A percentile compares a stretch with the other conserved stretches of the same genome.
Evolutionary conservation across 2,888 invertebrate genomes (phyloP).

Genomic region (Nesidiocoris tenuis): DNA sequence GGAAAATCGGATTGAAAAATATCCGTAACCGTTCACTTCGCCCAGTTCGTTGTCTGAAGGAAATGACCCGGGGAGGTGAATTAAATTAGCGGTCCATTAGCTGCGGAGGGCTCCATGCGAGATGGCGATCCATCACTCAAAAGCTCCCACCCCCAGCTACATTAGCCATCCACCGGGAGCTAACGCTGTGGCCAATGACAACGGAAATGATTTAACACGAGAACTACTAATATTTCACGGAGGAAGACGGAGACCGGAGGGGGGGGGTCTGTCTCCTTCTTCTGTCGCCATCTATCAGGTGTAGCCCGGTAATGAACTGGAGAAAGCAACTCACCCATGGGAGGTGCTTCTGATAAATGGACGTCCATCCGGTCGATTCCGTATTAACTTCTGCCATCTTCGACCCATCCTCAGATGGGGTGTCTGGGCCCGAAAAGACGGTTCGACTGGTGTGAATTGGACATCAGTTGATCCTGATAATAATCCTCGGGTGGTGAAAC

Average conservation of each 20-base stretch:
- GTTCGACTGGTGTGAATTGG: too few relatives aligned
- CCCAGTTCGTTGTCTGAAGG: neutral
- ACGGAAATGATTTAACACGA: constrained; percentile 21
- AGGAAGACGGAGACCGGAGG: too few relatives aligned
- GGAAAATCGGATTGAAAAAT: too few relatives aligned
- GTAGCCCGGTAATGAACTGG: constrained; percentile 24
- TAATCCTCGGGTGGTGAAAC: too few relatives aligned
- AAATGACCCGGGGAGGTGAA: constrained; percentile 4
- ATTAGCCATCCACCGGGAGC: constrained; percentile 10
- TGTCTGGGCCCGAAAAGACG: too few relatives aligned
- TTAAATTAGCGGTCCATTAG: constrained; percentile 19
- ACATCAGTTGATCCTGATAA: too few relatives aligned
- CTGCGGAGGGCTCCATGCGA: constrained; percentile 13
- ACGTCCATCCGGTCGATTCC: neutral
- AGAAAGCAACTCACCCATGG: constrained; percentile 4
- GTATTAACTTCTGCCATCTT: neutral
- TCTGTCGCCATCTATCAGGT: constrained; percentile 20
- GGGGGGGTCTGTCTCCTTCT: constrained; percentile 5
- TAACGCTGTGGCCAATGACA: constrained; percentile 7
- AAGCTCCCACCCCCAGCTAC: constrained; percentile 8
- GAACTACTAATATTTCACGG: constrained; percentile 27
- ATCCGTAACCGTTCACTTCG: too few relatives aligned
- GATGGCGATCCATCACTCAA: constrained; percentile 15
- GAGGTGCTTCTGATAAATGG: neutral
- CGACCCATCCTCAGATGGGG: too few relatives aligned